Evolutionary conservation across 2,113 vertebrate species (phyloP).

Genomic region (Phalacrocorax carbo): DNA sequence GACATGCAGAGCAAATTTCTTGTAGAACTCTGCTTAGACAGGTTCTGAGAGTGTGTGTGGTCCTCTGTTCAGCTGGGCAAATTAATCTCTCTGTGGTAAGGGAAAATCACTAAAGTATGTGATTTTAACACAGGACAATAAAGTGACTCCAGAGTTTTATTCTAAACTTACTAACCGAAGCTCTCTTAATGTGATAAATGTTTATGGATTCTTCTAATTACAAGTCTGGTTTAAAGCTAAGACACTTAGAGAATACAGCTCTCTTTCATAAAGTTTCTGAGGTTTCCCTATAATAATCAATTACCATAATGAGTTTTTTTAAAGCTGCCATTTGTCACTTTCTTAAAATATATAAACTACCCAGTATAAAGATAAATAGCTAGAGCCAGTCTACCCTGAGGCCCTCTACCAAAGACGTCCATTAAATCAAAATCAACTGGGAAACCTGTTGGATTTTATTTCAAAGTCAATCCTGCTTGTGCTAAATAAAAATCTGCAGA

Average conservation of each 20-base stretch:
- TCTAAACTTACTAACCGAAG: conserved; percentile 62
- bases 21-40: not conserved
- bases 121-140: conserved; percentile 63
- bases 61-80: conserved; percentile 42
- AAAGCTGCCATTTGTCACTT: conserved; percentile 79
- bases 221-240: conserved; percentile 74
- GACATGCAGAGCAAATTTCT: not conserved
- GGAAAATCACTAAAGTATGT: conserved; percentile 52
- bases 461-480: conserved; percentile 62
- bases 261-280: conserved; percentile 73
- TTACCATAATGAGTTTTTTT: conserved; percentile 83
- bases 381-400: conserved; percentile 53
- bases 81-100: conserved; percentile 57
- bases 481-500: conserved; percentile 8
- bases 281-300: conserved; percentile 79
- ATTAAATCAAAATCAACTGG: conserved; percentile 77
- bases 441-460: conserved; percentile 72
- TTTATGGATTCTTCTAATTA: conserved; percentile 81
- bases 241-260: conserved; percentile 68
- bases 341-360: conserved; percentile 82
- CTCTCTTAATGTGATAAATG: conserved; percentile 75
- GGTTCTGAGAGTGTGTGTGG: not conserved
- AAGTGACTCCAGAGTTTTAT: conserved; percentile 56
- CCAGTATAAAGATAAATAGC: conserved; percentile 77
- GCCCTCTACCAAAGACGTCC: conserved; percentile 54